These are phyloP conservation scores for Coilia nasus DNA, from an alignment of 2,797 vertebrate genomes.

Conservation along the genomic window DNA sequence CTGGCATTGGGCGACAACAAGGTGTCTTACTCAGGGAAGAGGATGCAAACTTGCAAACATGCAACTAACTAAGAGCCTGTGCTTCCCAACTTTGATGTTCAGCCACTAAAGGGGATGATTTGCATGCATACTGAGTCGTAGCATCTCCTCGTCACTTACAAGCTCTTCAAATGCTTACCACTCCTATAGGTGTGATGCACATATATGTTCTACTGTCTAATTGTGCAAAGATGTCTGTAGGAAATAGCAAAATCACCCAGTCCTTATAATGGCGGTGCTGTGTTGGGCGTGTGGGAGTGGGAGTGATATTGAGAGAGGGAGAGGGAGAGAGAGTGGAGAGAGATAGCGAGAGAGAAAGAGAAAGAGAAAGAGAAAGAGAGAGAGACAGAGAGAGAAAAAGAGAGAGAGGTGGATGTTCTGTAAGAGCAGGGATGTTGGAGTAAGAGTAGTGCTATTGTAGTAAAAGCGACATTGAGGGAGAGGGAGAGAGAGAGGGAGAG, in stretches of 20 bases:
- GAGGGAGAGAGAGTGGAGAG: slow-evolving; percentile 60
- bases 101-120: not conserved
- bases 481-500: no score
- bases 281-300: not conserved
- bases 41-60: not conserved
- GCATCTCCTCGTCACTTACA: not conserved
- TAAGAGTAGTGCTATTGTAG: no score
- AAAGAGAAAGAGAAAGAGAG: not conserved
- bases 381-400: no score
- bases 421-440: slow-evolving; percentile 13
- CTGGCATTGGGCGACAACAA: not conserved
- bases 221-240: not conserved
- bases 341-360: no score
- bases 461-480: no score
- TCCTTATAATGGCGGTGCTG: not conserved
- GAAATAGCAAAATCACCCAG: not conserved
- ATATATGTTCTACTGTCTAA: not conserved
- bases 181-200: not conserved
- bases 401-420: slow-evolving; percentile 44
- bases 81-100: not conserved
- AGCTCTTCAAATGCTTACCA: not conserved
- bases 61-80: not conserved
- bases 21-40: not conserved
- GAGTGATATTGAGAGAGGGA: slow-evolving; percentile 19
- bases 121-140: not conserved